phyloP scores from a whole-genome alignment of 2,888 invertebrate genomes.

The Chymomyza fuscimana region DNA sequence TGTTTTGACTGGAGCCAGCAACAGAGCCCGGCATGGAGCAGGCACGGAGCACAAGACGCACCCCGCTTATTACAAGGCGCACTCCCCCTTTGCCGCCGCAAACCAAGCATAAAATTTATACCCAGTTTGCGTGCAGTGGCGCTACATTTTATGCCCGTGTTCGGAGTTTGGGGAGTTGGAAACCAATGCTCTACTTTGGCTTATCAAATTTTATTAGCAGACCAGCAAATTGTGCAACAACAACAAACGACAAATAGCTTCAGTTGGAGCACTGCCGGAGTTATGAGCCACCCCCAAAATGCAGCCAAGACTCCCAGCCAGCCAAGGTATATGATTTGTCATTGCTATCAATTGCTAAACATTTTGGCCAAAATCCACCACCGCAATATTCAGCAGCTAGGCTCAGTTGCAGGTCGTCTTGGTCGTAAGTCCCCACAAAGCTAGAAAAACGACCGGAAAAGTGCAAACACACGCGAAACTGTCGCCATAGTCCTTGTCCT shows the following conservation, averaged over 20 bases:
- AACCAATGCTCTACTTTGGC: constrained; percentile 59
- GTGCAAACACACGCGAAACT: constrained; percentile 73
- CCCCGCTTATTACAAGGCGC: constrained; percentile 48
- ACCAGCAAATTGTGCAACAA: constrained; percentile 67
- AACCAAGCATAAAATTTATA: constrained; percentile 63
- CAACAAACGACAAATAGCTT: constrained; percentile 51
- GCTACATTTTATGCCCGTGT: constrained; percentile 64
- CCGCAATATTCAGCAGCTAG: constrained; percentile 5
- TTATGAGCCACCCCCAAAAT: constrained; percentile 53
- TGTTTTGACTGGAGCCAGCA: neutral
- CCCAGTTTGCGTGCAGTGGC: constrained; percentile 76
- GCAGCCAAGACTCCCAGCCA: constrained; percentile 30
- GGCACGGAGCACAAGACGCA: constrained; percentile 38
- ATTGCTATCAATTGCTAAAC: constrained; percentile 65
- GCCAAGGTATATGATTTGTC: constrained; percentile 62
- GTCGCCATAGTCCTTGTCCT: constrained; percentile 39
- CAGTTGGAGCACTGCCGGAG: constrained; percentile 17
- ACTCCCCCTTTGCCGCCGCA: constrained; percentile 9
- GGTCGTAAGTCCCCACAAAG: constrained; percentile 26
- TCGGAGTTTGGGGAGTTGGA: constrained; percentile 10
- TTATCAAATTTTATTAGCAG: constrained; percentile 72
- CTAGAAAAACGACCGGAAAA: constrained; percentile 65
- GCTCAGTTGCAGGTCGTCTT: constrained; percentile 11
- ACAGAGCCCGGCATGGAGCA: neutral
- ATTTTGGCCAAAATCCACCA: constrained; percentile 38